Evolutionary conservation across 2,888 invertebrate genomes (phyloP).

Genomic region (Agrotis clavis): DNA sequence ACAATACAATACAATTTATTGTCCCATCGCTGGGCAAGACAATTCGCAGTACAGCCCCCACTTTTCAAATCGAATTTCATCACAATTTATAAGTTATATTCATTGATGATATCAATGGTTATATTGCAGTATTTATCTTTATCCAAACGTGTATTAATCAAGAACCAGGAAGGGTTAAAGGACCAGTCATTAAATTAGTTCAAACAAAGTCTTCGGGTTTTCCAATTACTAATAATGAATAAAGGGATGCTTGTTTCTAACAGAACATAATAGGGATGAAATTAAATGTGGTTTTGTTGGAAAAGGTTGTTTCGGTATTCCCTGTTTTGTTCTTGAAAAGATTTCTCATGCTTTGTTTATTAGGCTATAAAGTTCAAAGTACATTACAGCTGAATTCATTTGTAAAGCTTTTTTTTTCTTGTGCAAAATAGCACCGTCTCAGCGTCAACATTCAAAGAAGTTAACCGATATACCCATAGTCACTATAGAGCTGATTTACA

Average conservation of each 20-base stretch:
- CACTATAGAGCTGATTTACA: no score
- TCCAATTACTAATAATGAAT: constrained; percentile 5
- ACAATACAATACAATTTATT: no score
- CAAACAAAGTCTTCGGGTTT: not conserved
- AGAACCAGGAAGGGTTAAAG: not conserved
- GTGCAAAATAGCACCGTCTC: no score
- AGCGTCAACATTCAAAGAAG: no score
- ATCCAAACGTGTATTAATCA: no score
- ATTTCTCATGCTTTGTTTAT: constrained; percentile 8
- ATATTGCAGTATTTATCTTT: no score
- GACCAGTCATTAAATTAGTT: constrained; percentile 7
- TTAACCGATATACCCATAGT: no score
- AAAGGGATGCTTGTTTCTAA: constrained; percentile 9
- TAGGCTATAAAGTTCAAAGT: not conserved
- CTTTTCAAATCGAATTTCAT: not conserved
- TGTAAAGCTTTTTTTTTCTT: no score
- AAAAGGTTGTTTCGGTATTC: not conserved
- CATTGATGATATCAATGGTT: no score
- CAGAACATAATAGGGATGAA: constrained; percentile 20
- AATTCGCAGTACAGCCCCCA: no score
- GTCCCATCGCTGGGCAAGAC: no score
- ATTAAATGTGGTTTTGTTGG: constrained; percentile 11
- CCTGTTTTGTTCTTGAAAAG: constrained; percentile 7
- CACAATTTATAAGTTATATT: not conserved
- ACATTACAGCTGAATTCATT: not conserved